Conservation (phyloP, 2,113 vertebrate species). For the Zosterops pallidus region DNA sequence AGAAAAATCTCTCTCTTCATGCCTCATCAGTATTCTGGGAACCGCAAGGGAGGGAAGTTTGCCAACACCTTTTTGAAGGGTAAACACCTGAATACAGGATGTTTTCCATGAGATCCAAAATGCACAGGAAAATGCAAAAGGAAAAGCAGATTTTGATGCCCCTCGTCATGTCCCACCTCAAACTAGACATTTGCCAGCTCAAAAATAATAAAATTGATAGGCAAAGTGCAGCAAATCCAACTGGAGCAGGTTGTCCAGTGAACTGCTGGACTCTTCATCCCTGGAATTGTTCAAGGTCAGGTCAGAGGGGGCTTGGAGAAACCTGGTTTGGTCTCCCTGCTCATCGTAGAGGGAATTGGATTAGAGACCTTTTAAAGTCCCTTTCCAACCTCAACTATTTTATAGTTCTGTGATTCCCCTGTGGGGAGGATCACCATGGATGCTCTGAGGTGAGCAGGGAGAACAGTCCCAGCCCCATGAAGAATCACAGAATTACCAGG, state of each 20-base stretch:
- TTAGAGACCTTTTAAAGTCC: background rate
- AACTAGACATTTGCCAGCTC: background rate
- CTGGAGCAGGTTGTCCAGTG: background rate
- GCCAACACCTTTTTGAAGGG: background rate
- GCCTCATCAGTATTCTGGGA: background rate
- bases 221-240: accelerated
- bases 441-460: background rate
- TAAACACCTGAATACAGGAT: background rate
- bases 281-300: background rate
- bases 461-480: background rate
- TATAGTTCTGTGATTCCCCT: accelerated
- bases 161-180: background rate
- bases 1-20: background rate
- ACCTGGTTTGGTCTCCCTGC: background rate
- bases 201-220: accelerated
- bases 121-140: background rate
- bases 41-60: background rate
- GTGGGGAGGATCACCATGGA: background rate
- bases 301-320: background rate
- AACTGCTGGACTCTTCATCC: background rate
- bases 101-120: background rate
- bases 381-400: background rate
- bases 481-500: background rate
- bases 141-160: background rate
- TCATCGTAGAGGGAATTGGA: background rate